phyloP scores from a whole-genome alignment of 2,888 invertebrate species.

The Pheosia gnoma region DNA sequence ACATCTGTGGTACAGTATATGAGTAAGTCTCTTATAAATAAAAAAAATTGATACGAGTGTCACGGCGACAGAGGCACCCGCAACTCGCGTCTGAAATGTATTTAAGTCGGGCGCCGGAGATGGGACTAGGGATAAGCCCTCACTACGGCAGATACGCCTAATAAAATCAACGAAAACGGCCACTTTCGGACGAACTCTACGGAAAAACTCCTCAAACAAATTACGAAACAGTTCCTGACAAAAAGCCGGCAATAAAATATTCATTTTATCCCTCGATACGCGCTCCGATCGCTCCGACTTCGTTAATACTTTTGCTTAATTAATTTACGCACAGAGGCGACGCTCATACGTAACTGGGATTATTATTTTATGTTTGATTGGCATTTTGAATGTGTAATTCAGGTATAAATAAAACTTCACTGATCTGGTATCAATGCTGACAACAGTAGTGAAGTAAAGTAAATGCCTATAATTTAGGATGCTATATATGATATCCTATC shows the following conservation, averaged over 20 bases:
- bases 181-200: slow-evolving; percentile 8
- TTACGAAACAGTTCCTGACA: slow-evolving; percentile 8
- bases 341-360: not conserved
- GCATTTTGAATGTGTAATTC: not conserved
- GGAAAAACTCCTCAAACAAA: slow-evolving; percentile 9
- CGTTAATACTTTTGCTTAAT: slow-evolving; percentile 21
- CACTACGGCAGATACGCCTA: slow-evolving; percentile 5
- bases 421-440: too few species aligned
- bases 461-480: too few species aligned
- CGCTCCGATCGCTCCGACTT: slow-evolving; percentile 12
- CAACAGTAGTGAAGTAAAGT: too few species aligned
- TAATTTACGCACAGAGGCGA: slow-evolving; percentile 10
- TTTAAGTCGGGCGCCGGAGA: slow-evolving; percentile 6
- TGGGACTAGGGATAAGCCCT: slow-evolving; percentile 6
- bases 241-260: slow-evolving; percentile 18
- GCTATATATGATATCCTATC: too few species aligned
- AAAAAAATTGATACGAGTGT: not conserved
- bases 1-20: not conserved
- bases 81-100: slow-evolving; percentile 2
- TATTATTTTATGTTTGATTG: not conserved
- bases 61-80: not conserved
- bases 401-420: too few species aligned
- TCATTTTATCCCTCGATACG: slow-evolving; percentile 14
- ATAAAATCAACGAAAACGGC: slow-evolving; percentile 11
- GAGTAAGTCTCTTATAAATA: not conserved